A percentile compares a stretch with the other conserved stretches of the same genome.
Evolutionary conservation across 2,888 invertebrate species (phyloP).

Genomic region (Cryptocephalus primarius): DNA sequence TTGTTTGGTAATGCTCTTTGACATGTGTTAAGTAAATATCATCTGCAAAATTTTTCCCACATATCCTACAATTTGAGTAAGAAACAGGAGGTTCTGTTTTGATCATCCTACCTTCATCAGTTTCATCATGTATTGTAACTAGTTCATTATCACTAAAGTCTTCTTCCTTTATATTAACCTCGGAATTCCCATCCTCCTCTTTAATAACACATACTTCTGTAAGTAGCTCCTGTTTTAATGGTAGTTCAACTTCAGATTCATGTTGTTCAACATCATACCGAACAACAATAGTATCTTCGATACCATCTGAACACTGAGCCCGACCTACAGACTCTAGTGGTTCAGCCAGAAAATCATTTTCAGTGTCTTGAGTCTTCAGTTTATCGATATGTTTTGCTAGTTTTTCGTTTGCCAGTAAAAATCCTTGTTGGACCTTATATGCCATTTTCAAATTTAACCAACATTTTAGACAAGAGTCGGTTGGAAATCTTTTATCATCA

Average conservation of each 20-base stretch:
- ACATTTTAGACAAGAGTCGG: not conserved
- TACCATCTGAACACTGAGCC: not conserved
- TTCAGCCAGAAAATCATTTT: too few relatives aligned
- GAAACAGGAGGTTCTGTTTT: not conserved
- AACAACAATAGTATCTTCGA: too few relatives aligned
- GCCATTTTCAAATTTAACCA: not conserved
- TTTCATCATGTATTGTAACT: not conserved
- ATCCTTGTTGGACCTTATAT: not conserved
- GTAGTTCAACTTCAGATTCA: too few relatives aligned
- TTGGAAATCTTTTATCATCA: not conserved
- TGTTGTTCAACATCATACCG: too few relatives aligned
- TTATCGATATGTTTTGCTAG: not conserved
- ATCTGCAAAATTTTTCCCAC: constrained; percentile 14
- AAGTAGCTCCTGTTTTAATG: too few relatives aligned
- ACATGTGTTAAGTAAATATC: constrained; percentile 9
- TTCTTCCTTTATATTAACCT: too few relatives aligned
- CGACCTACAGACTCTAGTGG: not conserved
- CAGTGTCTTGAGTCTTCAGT: not conserved
- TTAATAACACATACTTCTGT: too few relatives aligned
- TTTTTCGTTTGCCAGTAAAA: not conserved
- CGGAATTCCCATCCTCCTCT: too few relatives aligned
- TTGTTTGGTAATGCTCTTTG: constrained; percentile 13
- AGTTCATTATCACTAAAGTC: not conserved
- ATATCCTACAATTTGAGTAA: constrained; percentile 13
- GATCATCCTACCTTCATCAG: not conserved